Evolutionary conservation across 2,797 vertebrate species (phyloP).

Genomic region (Tokudaia tokunoshimensis): DNA sequence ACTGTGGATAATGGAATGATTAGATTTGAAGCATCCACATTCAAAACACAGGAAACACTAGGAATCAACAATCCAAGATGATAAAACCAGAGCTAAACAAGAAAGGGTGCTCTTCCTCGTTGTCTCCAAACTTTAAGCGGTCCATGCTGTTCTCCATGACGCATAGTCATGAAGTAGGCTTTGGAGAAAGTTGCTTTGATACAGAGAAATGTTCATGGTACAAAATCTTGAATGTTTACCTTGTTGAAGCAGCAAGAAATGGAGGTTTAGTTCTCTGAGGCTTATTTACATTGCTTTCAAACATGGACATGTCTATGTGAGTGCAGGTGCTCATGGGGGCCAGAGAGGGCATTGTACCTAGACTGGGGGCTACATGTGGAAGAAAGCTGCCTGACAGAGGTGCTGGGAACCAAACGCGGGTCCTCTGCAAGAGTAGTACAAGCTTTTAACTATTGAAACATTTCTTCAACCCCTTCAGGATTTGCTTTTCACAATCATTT

Average conservation of each 20-base stretch:
- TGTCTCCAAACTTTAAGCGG: background rate
- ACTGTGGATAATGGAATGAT: background rate
- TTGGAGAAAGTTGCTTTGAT: background rate
- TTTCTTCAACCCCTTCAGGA: background rate
- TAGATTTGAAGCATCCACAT: background rate
- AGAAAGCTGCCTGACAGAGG: background rate
- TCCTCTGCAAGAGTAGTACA: background rate
- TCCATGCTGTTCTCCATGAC: background rate
- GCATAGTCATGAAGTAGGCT: background rate
- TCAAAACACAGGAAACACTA: constrained; percentile 1
- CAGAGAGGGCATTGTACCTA: background rate
- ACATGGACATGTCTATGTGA: too few species aligned
- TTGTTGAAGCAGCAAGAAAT: background rate
- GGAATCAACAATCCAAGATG: constrained; percentile 35
- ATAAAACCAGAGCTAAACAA: constrained; percentile 62
- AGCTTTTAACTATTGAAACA: background rate
- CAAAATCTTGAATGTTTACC: background rate
- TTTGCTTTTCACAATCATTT: constrained; percentile 12
- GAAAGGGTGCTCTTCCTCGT: constrained; percentile 25
- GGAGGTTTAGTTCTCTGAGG: background rate
- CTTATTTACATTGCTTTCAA: too few species aligned
- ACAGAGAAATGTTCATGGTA: background rate
- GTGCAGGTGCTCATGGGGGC: background rate
- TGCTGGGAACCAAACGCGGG: background rate
- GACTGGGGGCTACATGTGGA: background rate